phyloP scores from a whole-genome alignment of 2,888 invertebrate species.

The Choristoneura rosaceana region DNA sequence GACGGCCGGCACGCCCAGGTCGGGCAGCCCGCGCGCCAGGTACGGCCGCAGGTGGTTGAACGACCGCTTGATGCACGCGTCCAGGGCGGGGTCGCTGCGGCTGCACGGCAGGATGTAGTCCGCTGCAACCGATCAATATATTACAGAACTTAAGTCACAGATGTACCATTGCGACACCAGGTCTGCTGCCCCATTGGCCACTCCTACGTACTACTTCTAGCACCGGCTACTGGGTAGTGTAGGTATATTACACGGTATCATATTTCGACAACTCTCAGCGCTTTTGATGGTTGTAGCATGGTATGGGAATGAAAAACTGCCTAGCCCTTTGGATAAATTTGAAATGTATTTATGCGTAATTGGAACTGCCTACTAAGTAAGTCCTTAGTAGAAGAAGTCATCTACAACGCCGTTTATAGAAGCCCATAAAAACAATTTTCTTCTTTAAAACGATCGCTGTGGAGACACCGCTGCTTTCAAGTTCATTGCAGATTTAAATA shows the following conservation, averaged over 20 bases:
- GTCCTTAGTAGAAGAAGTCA: not conserved
- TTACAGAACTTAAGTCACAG: not conserved
- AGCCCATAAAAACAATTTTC: not conserved
- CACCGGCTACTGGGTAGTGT: no score
- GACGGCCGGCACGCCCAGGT: slow-evolving; percentile 90
- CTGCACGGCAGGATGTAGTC: slow-evolving; percentile 90
- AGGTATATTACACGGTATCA: not conserved
- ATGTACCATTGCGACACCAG: not conserved
- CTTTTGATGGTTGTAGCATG: no score
- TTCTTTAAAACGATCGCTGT: not conserved
- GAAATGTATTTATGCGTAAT: not conserved
- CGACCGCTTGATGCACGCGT: slow-evolving; percentile 88
- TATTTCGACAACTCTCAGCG: no score
- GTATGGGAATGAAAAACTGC: no score
- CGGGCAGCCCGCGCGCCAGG: slow-evolving; percentile 88
- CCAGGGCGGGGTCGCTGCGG: slow-evolving; percentile 87
- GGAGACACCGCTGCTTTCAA: not conserved
- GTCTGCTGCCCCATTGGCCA: no score
- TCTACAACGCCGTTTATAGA: not conserved
- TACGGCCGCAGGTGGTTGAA: slow-evolving; percentile 91
- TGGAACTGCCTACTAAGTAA: not conserved
- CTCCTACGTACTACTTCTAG: no score
- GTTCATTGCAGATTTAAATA: slow-evolving; percentile 27
- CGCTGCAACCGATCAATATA: slow-evolving; percentile 79
- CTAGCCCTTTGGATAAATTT: no score